Percentiles rank a stretch among this genome's conserved stretches.
Conservation (phyloP, 2,888 invertebrate genomes). For the Ectemnius cavifrons region DNA sequence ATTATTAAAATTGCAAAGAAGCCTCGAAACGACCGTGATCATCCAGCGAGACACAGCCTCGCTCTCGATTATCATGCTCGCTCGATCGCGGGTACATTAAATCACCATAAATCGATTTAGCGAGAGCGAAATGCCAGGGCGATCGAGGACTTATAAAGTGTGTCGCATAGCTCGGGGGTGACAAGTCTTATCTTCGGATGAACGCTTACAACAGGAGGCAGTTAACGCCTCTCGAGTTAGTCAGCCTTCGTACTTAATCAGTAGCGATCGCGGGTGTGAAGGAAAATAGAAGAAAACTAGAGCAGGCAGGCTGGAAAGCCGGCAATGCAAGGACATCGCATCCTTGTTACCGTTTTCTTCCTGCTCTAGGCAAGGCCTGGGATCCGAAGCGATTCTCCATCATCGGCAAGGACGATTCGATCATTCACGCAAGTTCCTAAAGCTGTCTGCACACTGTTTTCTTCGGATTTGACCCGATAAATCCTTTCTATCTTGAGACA, state of each 20-base stretch:
- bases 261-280: conserved; percentile 18
- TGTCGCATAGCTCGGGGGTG: conserved; percentile 2
- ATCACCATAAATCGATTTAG: no score
- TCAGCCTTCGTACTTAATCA: conserved; percentile 8
- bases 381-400: conserved; percentile 65
- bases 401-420: conserved; percentile 67
- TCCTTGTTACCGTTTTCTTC: conserved; percentile 71
- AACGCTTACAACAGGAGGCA: background rate
- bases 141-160: background rate
- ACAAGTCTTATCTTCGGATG: background rate
- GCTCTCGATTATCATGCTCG: background rate
- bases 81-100: background rate
- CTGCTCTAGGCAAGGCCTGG: conserved; percentile 52
- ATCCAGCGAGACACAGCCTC: no score
- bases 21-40: no score
- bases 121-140: no score
- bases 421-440: conserved; percentile 59
- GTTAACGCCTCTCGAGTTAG: background rate
- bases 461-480: no score
- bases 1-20: no score
- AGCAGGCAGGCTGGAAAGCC: background rate
- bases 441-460: background rate
- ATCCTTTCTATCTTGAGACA: no score
- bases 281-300: conserved; percentile 16
- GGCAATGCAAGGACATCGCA: conserved; percentile 65